Base-by-base conservation (phyloP, 2,113 vertebrate genomes). In the Corythoichthys haematopterus region DNA sequence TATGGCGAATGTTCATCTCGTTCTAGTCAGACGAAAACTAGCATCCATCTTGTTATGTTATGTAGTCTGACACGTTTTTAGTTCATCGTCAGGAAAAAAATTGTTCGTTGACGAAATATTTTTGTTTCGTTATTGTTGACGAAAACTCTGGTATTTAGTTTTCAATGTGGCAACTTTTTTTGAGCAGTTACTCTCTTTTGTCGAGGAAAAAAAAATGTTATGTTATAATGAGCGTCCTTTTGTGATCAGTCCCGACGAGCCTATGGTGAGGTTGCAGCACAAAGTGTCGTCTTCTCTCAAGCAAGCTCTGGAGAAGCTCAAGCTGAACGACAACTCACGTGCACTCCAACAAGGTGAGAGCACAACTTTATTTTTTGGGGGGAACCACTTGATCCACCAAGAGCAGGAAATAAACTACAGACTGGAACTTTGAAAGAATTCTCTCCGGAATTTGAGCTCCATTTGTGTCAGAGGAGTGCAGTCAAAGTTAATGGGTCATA, bases 281-380 rank as follows among this genome's bases (percentile, higher is more conserved):
- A 98, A 95, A 84, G 91, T 98, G 40, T 94, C 95, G 33, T 83
- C 92, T n/a, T 98, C 96, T 38, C 89, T 98, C 75, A 97, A 95
- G 80, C 93, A 96, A 86, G 93, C 96, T 38, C 91, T 98, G 36
- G 96, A 95, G 90, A 98, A 96, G 77, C 86, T 97, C 40, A 88
- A 90, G 72, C 72, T 91, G 14, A 91, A 93, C 2, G 93, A 94
- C 72, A 93, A 91, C 0, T 81, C 83, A 4, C 20, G 14, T 28
- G 78, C 83, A 63, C 89, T 91, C 46, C 88, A 86, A 69, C 93
- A 93, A 88, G 95, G 96, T 96, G 84, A 90, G 83, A 36, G 35
- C n/a, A 6, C 36, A 40, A 38, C 35, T 16, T 15, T 59, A 16
- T 16, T n/a, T 5, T 36, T 59, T 59, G 38, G 2, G 5, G 7